Conservation (phyloP, 2,888 invertebrate genomes). For the Diaperis boleti region DNA sequence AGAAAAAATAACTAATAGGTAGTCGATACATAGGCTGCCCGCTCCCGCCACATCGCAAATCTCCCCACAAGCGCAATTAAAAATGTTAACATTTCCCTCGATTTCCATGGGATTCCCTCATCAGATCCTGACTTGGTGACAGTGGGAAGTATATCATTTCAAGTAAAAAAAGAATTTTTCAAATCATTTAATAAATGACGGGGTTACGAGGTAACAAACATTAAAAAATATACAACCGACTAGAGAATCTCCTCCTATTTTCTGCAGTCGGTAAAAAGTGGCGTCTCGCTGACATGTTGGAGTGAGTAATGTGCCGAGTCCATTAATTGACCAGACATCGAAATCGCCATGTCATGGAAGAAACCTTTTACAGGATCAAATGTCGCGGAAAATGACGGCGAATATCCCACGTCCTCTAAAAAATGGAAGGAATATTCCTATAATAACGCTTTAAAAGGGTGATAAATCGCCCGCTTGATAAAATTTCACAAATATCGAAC, state of each 20-base stretch:
- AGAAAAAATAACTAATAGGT: too few relatives aligned
- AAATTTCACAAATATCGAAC: constrained; percentile 19
- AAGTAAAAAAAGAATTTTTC: too few relatives aligned
- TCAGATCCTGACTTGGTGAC: too few relatives aligned
- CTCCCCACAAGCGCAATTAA: too few relatives aligned
- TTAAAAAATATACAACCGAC: too few relatives aligned
- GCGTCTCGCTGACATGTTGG: background rate
- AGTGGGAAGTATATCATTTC: too few relatives aligned
- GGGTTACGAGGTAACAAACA: too few relatives aligned
- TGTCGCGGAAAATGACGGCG: constrained; percentile 21
- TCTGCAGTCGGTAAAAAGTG: background rate
- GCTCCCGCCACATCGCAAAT: too few relatives aligned
- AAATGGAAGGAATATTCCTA: constrained; percentile 24
- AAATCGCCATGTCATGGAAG: constrained; percentile 7
- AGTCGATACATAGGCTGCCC: too few relatives aligned
- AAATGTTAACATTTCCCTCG: too few relatives aligned
- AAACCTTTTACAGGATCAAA: constrained; percentile 24
- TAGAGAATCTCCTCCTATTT: background rate
- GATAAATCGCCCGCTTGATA: constrained; percentile 29
- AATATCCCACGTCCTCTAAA: constrained; percentile 11
- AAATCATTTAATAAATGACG: too few relatives aligned
- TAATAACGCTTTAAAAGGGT: constrained; percentile 23
- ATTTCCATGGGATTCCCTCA: too few relatives aligned
- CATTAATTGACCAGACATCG: constrained; percentile 14
- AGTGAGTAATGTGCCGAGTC: background rate